Base-by-base conservation (phyloP, 2,888 invertebrate species). In the Ochropacha duplaris region DNA sequence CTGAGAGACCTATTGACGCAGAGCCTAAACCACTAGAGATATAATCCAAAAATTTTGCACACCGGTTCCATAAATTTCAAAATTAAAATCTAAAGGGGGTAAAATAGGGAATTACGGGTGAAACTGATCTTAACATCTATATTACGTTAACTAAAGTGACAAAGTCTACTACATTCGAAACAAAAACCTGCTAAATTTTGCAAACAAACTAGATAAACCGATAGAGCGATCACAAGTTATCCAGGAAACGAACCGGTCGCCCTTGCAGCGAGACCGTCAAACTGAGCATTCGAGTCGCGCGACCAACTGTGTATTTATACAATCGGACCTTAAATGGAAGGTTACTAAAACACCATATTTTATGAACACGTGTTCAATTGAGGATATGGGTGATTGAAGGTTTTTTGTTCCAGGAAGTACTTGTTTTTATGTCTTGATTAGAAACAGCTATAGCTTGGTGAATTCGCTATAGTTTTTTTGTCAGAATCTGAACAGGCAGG, bases 161-260 rank as follows among this genome's bases (percentile, higher is more conserved):
- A 22, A 52, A 52, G 22, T 19, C 19, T n/a, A n/a, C n/a, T n/a
- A 11, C 52, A 31, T 52, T 52, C 34, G 11, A 11, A 19, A 19
- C 16, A 22, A 16, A 36, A 54, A 50, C 22, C 50, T 26, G 56
- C 55, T 54, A 52, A 59, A 39, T 58, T n/a, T 60, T 60, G 61
- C 60, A 56, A 62, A 12, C 31, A 12, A 31, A 50, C 59, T 70
- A 73, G 61, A 70, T 72, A 68, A 58, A 71, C 62, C 61, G 68
- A 72, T 79, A 76, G 76, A 82, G 74, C 76, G 72, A 70, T 71
- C 69, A 69, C 79, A 76, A 78, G 76, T 69, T 77, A 80, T 79
- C 72, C 89, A 90, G 90, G 90, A 91, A 91, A 81, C 79, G 71
- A 81, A 90, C 78, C 74, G 76, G 90, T 66, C 77, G 90, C 90